Conservation (phyloP, 2,113 vertebrate species). For the Leptocoma aspasia region DNA sequence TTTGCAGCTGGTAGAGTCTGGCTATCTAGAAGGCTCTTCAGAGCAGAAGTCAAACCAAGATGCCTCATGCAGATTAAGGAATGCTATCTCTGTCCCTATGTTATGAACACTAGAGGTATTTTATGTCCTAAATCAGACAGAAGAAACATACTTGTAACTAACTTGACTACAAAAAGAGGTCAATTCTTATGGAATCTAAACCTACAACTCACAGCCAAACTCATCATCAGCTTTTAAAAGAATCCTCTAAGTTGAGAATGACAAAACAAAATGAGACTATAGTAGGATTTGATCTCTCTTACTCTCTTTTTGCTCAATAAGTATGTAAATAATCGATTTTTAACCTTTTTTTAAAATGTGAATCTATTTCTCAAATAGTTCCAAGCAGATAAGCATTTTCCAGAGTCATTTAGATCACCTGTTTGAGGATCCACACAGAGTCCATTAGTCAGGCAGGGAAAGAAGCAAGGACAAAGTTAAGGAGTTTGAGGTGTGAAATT, state of each 20-base stretch:
- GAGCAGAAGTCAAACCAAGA: neutral
- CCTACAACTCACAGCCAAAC: neutral
- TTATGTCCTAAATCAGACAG: neutral
- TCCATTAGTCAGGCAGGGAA: neutral
- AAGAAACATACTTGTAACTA: neutral
- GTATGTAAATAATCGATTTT: neutral
- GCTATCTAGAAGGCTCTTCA: neutral
- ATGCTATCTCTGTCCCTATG: neutral
- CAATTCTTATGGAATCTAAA: neutral
- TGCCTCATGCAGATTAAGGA: neutral
- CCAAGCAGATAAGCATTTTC: neutral
- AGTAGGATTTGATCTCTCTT: neutral
- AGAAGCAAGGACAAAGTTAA: neutral
- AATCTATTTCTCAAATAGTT: neutral
- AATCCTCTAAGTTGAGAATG: neutral
- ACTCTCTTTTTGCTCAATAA: neutral
- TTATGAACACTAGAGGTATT: neutral
- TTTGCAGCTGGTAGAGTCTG: neutral
- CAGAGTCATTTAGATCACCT: neutral
- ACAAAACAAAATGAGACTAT: neutral
- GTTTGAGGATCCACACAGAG: neutral
- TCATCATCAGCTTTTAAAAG: neutral
- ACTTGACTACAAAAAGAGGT: neutral
- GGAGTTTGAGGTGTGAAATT: neutral
- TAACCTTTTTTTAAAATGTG: neutral